A percentile compares a stretch with the other conserved stretches of the same genome.
These are phyloP conservation scores for Sebastes steindachneri DNA, from an alignment of 2,797 vertebrate species.

Conservation along the genomic window DNA sequence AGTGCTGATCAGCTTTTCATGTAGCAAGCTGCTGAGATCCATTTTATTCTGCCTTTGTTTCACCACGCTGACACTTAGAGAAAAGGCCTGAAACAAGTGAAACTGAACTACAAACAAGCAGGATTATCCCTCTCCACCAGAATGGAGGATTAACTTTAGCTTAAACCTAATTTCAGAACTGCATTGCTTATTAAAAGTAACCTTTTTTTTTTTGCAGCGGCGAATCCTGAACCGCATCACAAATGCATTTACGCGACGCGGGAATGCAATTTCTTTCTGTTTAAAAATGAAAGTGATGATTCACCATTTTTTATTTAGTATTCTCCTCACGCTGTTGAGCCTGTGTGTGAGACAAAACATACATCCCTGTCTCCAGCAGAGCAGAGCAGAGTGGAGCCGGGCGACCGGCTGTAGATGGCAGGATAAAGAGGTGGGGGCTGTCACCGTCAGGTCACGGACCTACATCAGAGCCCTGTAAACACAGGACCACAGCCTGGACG, in stretches of 20 bases:
- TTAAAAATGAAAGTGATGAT: slow-evolving; percentile 22
- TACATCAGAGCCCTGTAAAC: slow-evolving; percentile 67
- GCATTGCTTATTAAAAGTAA: background rate
- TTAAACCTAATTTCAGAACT: slow-evolving; percentile 11
- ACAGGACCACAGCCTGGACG: slow-evolving; percentile 38
- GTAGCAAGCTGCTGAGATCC: background rate
- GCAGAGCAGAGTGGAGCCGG: slow-evolving; percentile 8
- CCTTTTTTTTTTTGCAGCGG: background rate
- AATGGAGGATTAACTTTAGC: slow-evolving; percentile 26
- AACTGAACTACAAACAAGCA: background rate
- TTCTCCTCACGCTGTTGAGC: slow-evolving; percentile 8
- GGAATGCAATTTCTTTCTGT: slow-evolving; percentile 5
- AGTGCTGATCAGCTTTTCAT: background rate
- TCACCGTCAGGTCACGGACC: slow-evolving; percentile 49
- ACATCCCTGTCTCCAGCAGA: background rate
- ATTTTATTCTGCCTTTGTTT: background rate
- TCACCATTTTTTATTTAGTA: slow-evolving; percentile 20
- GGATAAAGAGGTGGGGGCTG: slow-evolving; percentile 41
- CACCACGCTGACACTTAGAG: slow-evolving; percentile 11
- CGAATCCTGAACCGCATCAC: background rate
- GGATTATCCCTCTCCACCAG: slow-evolving; percentile 14
- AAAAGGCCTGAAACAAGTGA: slow-evolving; percentile 23
- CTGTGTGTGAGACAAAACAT: slow-evolving; percentile 4
- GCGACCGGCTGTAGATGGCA: slow-evolving; percentile 39
- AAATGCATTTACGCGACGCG: slow-evolving; percentile 19